Evolutionary conservation across 2,113 vertebrate species (phyloP).

Genomic region (Brachirus orientalis): DNA sequence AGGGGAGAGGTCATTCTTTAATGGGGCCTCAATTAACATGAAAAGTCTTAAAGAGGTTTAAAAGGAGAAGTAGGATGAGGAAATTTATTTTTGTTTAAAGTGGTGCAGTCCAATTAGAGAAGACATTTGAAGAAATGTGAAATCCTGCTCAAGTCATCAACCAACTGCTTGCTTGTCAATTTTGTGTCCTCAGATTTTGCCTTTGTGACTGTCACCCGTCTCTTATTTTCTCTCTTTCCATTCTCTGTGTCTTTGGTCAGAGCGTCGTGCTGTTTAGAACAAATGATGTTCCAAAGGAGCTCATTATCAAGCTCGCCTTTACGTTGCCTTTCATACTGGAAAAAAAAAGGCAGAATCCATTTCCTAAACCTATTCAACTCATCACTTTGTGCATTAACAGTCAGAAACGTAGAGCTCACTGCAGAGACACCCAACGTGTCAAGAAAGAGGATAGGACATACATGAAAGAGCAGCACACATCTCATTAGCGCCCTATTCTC

Average conservation of each 20-base stretch:
- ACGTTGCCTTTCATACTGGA: constrained; percentile 24
- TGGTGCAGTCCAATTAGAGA: too few relatives aligned
- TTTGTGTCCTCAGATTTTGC: too few relatives aligned
- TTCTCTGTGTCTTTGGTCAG: constrained; percentile 15
- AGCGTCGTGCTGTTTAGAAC: constrained; percentile 8
- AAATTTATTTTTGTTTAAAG: too few relatives aligned
- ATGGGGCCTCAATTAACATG: too few relatives aligned
- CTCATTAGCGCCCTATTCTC: constrained; percentile 57
- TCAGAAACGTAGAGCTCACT: constrained; percentile 22
- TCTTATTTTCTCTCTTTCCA: neutral
- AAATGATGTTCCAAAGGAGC: constrained; percentile 34
- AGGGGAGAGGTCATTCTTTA: too few relatives aligned
- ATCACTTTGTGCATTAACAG: constrained; percentile 52
- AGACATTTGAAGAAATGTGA: constrained; percentile 10
- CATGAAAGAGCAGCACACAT: constrained; percentile 49
- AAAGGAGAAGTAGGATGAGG: too few relatives aligned
- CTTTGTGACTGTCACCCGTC: neutral
- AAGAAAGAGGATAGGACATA: constrained; percentile 39
- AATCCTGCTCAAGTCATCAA: neutral
- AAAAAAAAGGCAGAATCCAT: constrained; percentile 22
- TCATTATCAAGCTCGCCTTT: constrained; percentile 51
- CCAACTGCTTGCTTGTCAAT: too few relatives aligned
- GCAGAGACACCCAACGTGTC: constrained; percentile 40
- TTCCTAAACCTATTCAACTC: constrained; percentile 47
- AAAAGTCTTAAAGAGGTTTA: too few relatives aligned